Evolutionary conservation across 2,888 invertebrate species (phyloP), one percentile per base, ranked within the genome.

Genomic region (Merodon equestris): DNA sequence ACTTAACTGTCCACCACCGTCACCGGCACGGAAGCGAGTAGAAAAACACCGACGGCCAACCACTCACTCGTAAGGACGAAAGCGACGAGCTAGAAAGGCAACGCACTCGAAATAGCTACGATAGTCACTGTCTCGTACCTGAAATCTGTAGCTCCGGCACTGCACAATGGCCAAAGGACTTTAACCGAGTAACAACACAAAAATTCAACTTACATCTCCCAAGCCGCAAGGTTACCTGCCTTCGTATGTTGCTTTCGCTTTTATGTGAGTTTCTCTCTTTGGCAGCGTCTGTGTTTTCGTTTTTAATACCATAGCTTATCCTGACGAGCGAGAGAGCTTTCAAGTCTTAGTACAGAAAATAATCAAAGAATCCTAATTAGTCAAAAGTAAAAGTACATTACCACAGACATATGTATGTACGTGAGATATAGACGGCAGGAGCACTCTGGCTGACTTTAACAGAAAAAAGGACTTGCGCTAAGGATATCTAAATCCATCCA

Each of bases 31-130:
- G 14, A 27, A 50, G 27, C 61, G 50, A 54, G 54, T 54, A 27
- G 17, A 27, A 7, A 2, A 27, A 53, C 12, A 53, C 36, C 44
- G 47, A 51, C 34, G 15, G 51, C 17, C 40, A n/a, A 63, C 17
- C 42, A 68, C 60, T 53, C 48, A 73, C 63, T 72, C 56, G 56
- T 40, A 54, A 66, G 12, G 51, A 60, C 48, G 36, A 60, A 60
- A 50, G 40, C 45, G 63, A 36, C 63, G 44, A 73, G 57, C 60
- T 53, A 53, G 47, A 63, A 77, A 12, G 73, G 73, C n/a, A n/a
- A n/a, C n/a, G n/a, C n/a, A n/a, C n/a, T 77, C 57, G 67, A 67
- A 72, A 72, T 77, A 67, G 61, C 77, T 72, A 77, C 57, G 68
- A 77, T 61, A 68, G 63, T 67, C 61, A 57, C 57, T 51, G 40